Evolutionary conservation across 2,113 vertebrate species (phyloP), one percentile per base, ranked within the genome.

Genomic region (Xiphias gladius): DNA sequence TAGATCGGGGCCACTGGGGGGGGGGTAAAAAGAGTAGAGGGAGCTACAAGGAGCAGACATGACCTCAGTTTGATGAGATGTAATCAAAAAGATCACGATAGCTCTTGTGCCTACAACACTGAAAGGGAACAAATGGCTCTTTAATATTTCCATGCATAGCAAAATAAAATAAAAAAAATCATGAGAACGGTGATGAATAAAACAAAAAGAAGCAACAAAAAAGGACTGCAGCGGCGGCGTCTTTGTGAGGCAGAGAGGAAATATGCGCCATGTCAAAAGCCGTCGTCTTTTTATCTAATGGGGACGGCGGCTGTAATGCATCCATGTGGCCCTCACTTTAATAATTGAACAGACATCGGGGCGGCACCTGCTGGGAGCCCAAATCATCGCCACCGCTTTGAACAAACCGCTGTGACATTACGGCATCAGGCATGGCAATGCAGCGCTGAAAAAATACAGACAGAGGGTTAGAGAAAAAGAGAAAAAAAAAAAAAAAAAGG

Each of bases 341-440:
- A 97, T 98, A 97, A 98, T 97, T 97, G 96, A 98, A 96, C 96
- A 96, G 96, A 96, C 96, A 72, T 97, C 96, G 95, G 96, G 96
- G 96, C 95, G 96, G 96, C 96, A 98, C 96, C 95, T 94, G 96
- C 97, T 98, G 97, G 94, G 96, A 97, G 95, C 95, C 96, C 96
- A 95, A 97, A 97, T 96, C 96, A 95, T 96, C 93, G 94, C 91
- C 89, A 92, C 94, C 86, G 89, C 96, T 98, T 96, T 97, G 95
- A 97, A 97, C 95, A 96, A 97, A 97, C 96, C 94, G 93, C 95
- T 95, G 95, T 96, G 96, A 96, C 96, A 95, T 96, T 96, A 97
- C 94, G 94, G 94, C 95, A 93, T 96, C 95, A 92, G 94, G 95
- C 94, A 94, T 77, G 91, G 93, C 96, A 95, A 95, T 93, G 93